Conservation (phyloP, 1,140 invertebrate genomes). For the Drosophila kurseongensis region DNA sequence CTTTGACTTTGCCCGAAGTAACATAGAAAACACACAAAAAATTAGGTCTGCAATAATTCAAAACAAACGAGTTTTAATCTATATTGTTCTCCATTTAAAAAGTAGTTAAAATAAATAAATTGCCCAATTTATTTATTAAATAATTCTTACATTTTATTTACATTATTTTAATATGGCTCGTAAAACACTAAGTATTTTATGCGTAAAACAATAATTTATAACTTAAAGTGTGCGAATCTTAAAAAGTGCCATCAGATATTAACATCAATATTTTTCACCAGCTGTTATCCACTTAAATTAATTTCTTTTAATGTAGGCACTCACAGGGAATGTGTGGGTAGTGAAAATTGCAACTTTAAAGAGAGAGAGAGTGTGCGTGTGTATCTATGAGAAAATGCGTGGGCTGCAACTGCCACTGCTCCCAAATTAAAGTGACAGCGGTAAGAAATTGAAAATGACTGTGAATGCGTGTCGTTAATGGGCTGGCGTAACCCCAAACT, state of each 20-base stretch:
- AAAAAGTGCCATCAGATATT: too few relatives aligned
- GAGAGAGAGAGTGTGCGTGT: slow-evolving; percentile 14
- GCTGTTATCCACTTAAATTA: background rate
- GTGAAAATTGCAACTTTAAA: slow-evolving; percentile 63
- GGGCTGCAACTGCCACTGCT: slow-evolving; percentile 66
- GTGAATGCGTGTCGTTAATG: slow-evolving; percentile 77
- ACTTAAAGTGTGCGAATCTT: too few relatives aligned
- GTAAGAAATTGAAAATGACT: slow-evolving; percentile 74
- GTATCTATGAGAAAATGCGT: slow-evolving; percentile 28
- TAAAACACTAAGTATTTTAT: too few relatives aligned
- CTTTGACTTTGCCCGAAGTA: background rate
- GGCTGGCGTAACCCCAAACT: slow-evolving; percentile 60
- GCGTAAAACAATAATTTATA: too few relatives aligned
- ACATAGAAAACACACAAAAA: slow-evolving; percentile 2
- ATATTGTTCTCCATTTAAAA: too few relatives aligned
- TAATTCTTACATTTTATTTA: too few relatives aligned
- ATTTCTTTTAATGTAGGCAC: slow-evolving; percentile 5
- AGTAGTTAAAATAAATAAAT: too few relatives aligned
- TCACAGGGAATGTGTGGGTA: slow-evolving; percentile 35
- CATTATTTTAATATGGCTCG: too few relatives aligned
- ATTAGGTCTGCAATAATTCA: background rate
- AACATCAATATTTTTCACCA: background rate
- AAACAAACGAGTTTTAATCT: too few relatives aligned
- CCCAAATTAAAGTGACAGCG: slow-evolving; percentile 78
- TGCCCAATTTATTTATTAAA: too few relatives aligned